Evolutionary conservation across 2,888 invertebrate genomes (phyloP).

Genomic region (Physocephala rufipes): DNA sequence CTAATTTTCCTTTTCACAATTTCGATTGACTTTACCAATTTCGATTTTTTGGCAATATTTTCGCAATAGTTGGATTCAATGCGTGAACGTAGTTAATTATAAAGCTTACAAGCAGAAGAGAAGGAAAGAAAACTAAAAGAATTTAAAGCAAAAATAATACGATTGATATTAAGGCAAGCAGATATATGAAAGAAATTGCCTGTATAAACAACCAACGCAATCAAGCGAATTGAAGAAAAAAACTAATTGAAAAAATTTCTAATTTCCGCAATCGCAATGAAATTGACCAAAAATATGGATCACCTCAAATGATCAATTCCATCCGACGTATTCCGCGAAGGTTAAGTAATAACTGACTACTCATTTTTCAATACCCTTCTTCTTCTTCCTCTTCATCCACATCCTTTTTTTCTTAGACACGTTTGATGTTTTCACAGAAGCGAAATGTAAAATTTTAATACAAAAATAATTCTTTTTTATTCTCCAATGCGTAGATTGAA

Average conservation of each 20-base stretch:
- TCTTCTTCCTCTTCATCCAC: constrained; percentile 1
- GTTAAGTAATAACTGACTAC: background rate
- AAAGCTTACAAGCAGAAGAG: background rate
- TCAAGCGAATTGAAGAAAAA: too few relatives aligned
- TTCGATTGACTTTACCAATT: constrained; percentile 24
- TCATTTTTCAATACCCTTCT: too few relatives aligned
- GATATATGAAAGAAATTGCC: too few relatives aligned
- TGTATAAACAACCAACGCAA: too few relatives aligned
- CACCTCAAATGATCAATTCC: too few relatives aligned
- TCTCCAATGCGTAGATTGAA: background rate
- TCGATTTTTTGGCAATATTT: background rate
- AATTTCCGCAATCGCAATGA: too few relatives aligned
- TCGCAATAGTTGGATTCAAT: constrained; percentile 3
- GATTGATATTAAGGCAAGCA: too few relatives aligned
- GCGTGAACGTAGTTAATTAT: constrained; percentile 9
- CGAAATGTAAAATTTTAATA: constrained; percentile 1
- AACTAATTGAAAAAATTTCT: too few relatives aligned
- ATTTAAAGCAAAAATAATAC: background rate
- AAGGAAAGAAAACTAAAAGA: background rate
- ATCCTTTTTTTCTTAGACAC: background rate
- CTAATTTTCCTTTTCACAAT: background rate
- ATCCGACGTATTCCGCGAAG: too few relatives aligned
- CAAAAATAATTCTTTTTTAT: background rate
- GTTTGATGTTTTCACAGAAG: background rate
- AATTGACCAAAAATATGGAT: too few relatives aligned